Base-by-base conservation (phyloP, 53 echinoderm and acorn worm species). In the Holothuria scabra region DNA sequence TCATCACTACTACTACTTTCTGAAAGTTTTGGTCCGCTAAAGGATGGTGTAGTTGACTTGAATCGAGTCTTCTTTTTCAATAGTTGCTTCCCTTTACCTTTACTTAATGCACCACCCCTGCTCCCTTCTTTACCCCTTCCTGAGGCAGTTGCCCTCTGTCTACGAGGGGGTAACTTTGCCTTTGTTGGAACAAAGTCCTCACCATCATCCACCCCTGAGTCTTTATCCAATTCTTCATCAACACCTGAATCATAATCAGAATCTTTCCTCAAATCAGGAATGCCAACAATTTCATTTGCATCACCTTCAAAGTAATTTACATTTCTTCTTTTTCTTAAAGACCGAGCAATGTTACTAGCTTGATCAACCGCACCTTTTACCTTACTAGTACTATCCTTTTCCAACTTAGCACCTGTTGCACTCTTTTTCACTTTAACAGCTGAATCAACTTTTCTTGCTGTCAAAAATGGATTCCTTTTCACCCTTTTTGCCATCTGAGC, bases 1-100 rank as follows among this genome's bases (percentile, higher is more conserved):
- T 80, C 58, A 34, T 92, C 92, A 85, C 88, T 85, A 35, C 92
- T 83, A 62, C 92, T 89, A 89, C 92, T 92, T 46, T 92, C 92
- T 55, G 92, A 92, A 1, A 92, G 66, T 59, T 68, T 60, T 10
- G 84, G 87, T 12, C 84, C 92, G 26, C 19, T 31, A 3, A 24
- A 19, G 44, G 18, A 59, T 13, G 22, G 21, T 10, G 2, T 18
- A 0, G 31, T n/a, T 20, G 78, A 78, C 49, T 78, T 78, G 56
- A 56, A 58, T 20, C 62, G 26, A 35, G 65, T 63, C 64, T 21
- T 72, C 48, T 41, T 64, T 46, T 83, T 88, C 35, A 88, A 44
- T 55, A 88, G 64, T 23, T 72, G 57, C 21, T 83, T 88, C 21
- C 88, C 88, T 49, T 88, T 83, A 19, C 81, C 69, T 44, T 30